phyloP scores from a whole-genome alignment of 1,140 invertebrate genomes.

The Drosophila tsacasi region DNA sequence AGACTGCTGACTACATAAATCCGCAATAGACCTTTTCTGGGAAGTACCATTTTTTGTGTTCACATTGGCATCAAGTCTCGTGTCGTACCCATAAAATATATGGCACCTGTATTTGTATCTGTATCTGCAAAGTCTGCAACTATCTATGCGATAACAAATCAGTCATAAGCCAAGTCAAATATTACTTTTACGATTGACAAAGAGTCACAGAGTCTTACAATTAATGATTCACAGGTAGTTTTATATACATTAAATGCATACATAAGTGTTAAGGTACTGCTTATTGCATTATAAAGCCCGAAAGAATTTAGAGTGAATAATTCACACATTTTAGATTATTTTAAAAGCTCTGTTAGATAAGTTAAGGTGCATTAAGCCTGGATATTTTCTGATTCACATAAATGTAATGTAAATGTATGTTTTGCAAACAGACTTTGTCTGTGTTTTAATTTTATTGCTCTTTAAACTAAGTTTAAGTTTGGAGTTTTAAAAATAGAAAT shows the following conservation, averaged over 20 bases:
- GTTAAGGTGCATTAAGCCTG: background rate
- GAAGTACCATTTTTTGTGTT: background rate
- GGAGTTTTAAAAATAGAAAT: background rate
- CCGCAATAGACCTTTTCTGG: background rate
- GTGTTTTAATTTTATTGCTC: too few relatives aligned
- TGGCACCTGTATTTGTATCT: background rate
- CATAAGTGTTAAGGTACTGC: background rate
- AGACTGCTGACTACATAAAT: background rate
- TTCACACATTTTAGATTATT: background rate
- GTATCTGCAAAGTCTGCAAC: background rate
- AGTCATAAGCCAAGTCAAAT: background rate
- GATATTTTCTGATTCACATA: background rate
- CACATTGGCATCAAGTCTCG: background rate
- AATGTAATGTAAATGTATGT: too few relatives aligned
- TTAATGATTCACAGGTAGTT: conserved; percentile 5
- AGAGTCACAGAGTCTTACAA: background rate
- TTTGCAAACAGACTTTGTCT: too few relatives aligned
- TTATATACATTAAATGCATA: background rate
- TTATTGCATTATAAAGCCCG: too few relatives aligned
- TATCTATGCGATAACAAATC: conserved; percentile 6
- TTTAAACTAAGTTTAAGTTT: too few relatives aligned
- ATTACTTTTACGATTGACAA: background rate
- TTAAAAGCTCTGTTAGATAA: background rate
- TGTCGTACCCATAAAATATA: background rate
- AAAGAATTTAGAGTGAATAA: background rate